Conservation (phyloP, 1,140 invertebrate genomes). For the Diabrotica undecimpunctata region DNA sequence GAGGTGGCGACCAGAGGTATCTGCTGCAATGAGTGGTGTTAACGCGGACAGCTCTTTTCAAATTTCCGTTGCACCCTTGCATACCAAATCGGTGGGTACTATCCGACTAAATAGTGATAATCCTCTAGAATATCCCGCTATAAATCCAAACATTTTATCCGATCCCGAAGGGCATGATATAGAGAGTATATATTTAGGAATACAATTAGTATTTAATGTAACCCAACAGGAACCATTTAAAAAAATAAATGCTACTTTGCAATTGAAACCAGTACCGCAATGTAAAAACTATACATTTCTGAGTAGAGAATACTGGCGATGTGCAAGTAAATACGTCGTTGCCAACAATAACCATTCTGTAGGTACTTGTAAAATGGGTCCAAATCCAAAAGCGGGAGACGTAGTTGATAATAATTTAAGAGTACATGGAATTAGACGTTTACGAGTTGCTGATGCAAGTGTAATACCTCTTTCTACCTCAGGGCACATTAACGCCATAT, state of each 20-base stretch:
- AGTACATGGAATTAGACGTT: constrained; percentile 31
- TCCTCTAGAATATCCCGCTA: constrained; percentile 30
- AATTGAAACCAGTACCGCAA: constrained; percentile 56
- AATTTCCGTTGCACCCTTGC: neutral
- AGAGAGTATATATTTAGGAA: constrained; percentile 51
- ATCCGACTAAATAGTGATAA: neutral
- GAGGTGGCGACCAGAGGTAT: neutral
- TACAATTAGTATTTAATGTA: constrained; percentile 52
- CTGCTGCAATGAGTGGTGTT: neutral
- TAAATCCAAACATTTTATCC: constrained; percentile 74
- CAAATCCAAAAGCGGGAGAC: constrained; percentile 19
- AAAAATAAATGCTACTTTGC: constrained; percentile 56
- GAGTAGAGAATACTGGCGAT: constrained; percentile 39
- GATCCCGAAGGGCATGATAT: constrained; percentile 57
- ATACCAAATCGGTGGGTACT: constrained; percentile 6
- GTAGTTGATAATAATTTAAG: constrained; percentile 32
- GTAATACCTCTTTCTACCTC: constrained; percentile 30
- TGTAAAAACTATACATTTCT: constrained; percentile 47
- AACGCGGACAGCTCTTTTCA: constrained; percentile 6
- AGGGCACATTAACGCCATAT: constrained; percentile 52
- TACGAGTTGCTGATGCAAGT: constrained; percentile 42
- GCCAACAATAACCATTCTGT: constrained; percentile 40
- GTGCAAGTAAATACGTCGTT: constrained; percentile 36
- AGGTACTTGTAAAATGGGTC: constrained; percentile 44
- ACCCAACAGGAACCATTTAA: constrained; percentile 57